A percentile compares a stretch with the other conserved stretches of the same genome.
These are phyloP conservation scores for Dermochelys coriacea DNA, from an alignment of 2,797 vertebrate species.

Conservation along the genomic window DNA sequence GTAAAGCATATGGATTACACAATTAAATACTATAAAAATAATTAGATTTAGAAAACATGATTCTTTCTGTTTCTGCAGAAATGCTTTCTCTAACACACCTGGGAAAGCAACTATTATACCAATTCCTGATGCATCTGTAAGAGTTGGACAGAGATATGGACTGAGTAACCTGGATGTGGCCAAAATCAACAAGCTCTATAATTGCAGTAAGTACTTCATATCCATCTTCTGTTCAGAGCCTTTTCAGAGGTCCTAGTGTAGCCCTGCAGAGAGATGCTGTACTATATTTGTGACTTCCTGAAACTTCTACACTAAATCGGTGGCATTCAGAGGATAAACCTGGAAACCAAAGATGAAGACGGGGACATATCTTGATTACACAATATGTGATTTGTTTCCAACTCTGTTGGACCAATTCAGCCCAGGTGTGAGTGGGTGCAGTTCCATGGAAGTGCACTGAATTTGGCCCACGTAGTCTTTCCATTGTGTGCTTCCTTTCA, in stretches of 20 bases:
- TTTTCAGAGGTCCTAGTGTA: background rate
- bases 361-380: background rate
- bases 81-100: slow-evolving; percentile 85
- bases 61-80: slow-evolving; percentile 74
- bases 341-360: background rate
- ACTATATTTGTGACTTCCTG: background rate
- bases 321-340: background rate
- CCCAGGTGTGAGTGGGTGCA: background rate
- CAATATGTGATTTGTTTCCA: background rate
- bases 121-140: slow-evolving; percentile 86
- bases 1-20: background rate
- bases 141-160: slow-evolving; percentile 89
- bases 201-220: slow-evolving; percentile 81
- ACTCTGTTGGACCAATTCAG: background rate
- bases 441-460: background rate
- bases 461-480: background rate
- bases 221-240: background rate
- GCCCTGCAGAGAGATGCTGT: background rate
- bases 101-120: slow-evolving; percentile 89
- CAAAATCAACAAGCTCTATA: slow-evolving; percentile 90
- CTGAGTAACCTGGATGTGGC: slow-evolving; percentile 87
- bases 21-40: background rate
- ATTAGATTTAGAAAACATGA: background rate
- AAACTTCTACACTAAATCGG: background rate
- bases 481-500: accelerated